Conservation (phyloP, 2,888 invertebrate genomes). For the Parnassius orleans region DNA sequence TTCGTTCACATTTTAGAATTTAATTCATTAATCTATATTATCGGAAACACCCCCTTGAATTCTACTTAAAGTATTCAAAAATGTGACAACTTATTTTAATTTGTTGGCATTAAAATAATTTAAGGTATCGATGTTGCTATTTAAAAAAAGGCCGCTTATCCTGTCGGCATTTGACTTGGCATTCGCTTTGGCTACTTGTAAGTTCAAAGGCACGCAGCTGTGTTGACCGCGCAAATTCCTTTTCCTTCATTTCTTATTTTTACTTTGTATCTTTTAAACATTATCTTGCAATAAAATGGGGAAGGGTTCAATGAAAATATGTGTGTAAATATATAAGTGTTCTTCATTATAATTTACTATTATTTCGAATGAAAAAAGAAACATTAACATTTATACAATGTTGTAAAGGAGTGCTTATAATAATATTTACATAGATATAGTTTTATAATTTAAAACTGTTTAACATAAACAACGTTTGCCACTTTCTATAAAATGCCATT, state of each 20-base stretch:
- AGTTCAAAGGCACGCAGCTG: conserved; percentile 17
- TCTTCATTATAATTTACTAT: not conserved
- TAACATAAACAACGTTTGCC: no score
- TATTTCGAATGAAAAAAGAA: not conserved
- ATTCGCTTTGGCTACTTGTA: conserved; percentile 18
- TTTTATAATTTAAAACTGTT: no score
- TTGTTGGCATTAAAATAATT: conserved; percentile 22
- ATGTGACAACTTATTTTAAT: conserved; percentile 19
- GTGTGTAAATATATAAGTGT: conserved; percentile 1
- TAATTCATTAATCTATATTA: no score
- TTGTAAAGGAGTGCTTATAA: no score
- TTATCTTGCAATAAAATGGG: conserved; percentile 4
- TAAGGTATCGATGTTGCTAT: conserved; percentile 18
- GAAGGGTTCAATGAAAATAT: conserved; percentile 10
- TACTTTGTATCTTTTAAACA: conserved; percentile 17
- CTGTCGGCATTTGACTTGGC: conserved; percentile 16
- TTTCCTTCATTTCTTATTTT: conserved; percentile 5
- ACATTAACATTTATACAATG: no score
- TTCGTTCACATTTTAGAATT: no score
- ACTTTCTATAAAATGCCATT: no score
- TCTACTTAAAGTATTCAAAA: not conserved
- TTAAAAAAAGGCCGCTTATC: conserved; percentile 6
- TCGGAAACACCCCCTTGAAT: no score
- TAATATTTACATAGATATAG: no score
- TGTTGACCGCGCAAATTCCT: conserved; percentile 21